Base-by-base conservation (phyloP, 2,113 vertebrate species). In the Larimichthys polyactis region DNA sequence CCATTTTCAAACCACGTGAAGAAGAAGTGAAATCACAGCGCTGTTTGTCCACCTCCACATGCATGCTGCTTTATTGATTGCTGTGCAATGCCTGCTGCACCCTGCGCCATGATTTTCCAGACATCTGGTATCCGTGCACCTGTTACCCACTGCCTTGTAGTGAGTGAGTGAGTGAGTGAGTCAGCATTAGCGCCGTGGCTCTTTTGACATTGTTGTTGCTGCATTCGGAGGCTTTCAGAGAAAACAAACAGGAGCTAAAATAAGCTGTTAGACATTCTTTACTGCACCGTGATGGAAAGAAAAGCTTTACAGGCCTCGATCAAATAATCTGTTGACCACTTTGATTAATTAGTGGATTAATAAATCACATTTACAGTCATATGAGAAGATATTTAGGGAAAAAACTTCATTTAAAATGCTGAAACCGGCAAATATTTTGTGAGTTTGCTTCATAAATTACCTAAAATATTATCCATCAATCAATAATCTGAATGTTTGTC, bases 101-200 rank as follows among this genome's bases (percentile, higher is more conserved):
- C 69, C 59, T 78, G 80, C 81, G 29, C 52, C 62, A 2, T 51
- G 79, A 65, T 82, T 81, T 76, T 81, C 64, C 90, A 85, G 77
- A 88, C 85, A 82, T 88, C 85, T 82, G 87, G 52, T 82, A 72
- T 84, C 83, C 49, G 60, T 78, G 87, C 83, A 89, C 88, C 88
- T 89, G 82, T 85, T 90, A 76, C 72, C 58, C 44, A 27, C 76
- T 64, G 82, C 51, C 77, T 65, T 72, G 44, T 71, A 72, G 81
- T 43, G 79, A 83, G 85, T 87, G 87, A 90, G 84, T 36, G 36
- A 72, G 81, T 43, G 80, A 83, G 85, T 87, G 87, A 90, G 84
- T 91, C 89, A 87, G 88, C 86, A 63, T 74, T 64, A 32, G 44
- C 19, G 24, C 63, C 48, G 0, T 5, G 44, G 64, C 70, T 65